phyloP scores from a whole-genome alignment of 2,113 vertebrate genomes.

The Mola mola region DNA sequence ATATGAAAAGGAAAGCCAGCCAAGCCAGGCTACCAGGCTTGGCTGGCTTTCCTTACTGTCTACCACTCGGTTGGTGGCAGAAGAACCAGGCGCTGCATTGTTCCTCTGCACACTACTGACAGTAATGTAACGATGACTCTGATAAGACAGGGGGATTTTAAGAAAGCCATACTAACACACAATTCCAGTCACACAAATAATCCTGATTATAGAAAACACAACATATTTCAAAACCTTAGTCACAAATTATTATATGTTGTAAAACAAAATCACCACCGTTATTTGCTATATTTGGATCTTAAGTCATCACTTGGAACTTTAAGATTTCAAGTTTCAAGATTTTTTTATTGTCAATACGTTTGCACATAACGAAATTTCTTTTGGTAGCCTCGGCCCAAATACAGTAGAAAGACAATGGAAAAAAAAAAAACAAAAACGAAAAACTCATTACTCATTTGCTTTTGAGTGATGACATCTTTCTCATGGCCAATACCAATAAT shows the following conservation, averaged over 20 bases:
- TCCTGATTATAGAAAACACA: not conserved
- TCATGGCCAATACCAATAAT: too few species aligned
- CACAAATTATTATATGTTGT: not conserved
- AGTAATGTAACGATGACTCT: slow-evolving; percentile 11
- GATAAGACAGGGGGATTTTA: slow-evolving; percentile 24
- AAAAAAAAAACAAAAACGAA: too few species aligned
- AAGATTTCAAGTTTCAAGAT: too few species aligned
- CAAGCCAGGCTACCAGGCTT: slow-evolving; percentile 16
- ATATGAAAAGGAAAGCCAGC: slow-evolving; percentile 38
- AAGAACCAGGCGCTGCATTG: slow-evolving; percentile 52
- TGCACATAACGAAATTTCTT: too few species aligned
- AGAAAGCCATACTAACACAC: not conserved
- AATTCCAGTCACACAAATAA: not conserved
- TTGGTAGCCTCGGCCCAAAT: too few species aligned
- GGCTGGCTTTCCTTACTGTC: slow-evolving; percentile 19
- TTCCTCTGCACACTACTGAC: slow-evolving; percentile 23
- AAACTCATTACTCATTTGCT: too few species aligned
- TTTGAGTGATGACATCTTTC: too few species aligned
- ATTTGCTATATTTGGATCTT: too few species aligned
- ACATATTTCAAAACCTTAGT: slow-evolving; percentile 1
- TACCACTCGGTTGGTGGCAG: slow-evolving; percentile 24
- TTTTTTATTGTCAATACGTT: too few species aligned
- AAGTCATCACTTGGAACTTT: too few species aligned
- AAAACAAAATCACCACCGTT: too few species aligned
- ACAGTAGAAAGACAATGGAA: too few species aligned